Conservation (phyloP, 2,888 invertebrate species). For the Drosophila hamatofila region DNA sequence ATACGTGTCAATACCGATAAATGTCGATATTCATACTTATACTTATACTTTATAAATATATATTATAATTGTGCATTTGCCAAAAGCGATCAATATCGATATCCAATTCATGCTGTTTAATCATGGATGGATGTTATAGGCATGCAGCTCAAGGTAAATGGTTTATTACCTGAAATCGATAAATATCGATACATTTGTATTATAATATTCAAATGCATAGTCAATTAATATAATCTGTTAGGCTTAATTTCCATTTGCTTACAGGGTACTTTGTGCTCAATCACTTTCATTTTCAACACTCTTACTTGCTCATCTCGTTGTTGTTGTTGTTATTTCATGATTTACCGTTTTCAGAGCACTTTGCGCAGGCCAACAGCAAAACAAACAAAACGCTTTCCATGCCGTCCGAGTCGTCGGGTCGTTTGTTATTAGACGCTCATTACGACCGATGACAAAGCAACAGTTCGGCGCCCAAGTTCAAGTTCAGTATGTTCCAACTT, state of each 20-base stretch:
- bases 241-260: background rate
- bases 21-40: background rate
- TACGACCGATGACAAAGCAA: constrained; percentile 45
- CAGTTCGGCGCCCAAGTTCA: constrained; percentile 65
- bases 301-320: constrained; percentile 6
- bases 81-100: background rate
- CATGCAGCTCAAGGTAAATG: no score
- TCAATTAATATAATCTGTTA: background rate
- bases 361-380: constrained; percentile 3
- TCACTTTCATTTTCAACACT: background rate
- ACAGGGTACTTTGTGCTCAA: background rate
- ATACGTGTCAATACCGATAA: background rate
- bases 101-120: no score
- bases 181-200: background rate
- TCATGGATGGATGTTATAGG: no score
- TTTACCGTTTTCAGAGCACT: constrained; percentile 66
- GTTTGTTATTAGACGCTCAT: constrained; percentile 14
- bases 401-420: constrained; percentile 2
- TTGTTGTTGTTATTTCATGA: constrained; percentile 42
- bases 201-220: background rate
- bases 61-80: background rate
- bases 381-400: constrained; percentile 7
- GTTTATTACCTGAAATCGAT: background rate
- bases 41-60: no score
- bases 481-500: constrained; percentile 51